These are phyloP conservation scores for Lophotis ruficrista DNA, from an alignment of 2,113 vertebrate genomes.

Conservation along the genomic window DNA sequence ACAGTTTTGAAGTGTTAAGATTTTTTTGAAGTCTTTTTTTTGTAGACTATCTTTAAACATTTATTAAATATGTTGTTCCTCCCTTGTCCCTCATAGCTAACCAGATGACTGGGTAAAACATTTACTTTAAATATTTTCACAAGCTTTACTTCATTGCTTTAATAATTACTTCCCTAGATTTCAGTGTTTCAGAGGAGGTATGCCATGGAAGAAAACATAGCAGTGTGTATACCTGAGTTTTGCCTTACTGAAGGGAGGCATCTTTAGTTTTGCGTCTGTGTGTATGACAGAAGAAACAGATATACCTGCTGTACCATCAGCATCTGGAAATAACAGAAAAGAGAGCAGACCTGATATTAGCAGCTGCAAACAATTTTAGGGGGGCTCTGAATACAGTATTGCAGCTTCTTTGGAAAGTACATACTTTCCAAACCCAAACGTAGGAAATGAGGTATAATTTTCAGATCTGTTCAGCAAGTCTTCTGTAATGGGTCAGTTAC, in stretches of 20 bases:
- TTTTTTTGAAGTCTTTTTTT: not conserved
- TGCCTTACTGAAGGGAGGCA: not conserved
- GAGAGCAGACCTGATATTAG: not conserved
- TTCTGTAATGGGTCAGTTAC: not conserved
- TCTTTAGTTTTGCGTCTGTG: not conserved
- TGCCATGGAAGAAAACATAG: slow-evolving; percentile 36
- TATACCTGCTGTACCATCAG: slow-evolving; percentile 2
- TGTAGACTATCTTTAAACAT: not conserved
- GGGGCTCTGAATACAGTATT: not conserved
- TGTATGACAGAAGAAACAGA: not conserved
- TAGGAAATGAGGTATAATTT: not conserved
- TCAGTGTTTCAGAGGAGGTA: slow-evolving; percentile 40
- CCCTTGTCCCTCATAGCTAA: not conserved
- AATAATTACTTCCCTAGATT: slow-evolving; percentile 54
- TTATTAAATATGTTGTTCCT: not conserved
- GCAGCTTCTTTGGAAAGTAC: not conserved
- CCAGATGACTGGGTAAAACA: slow-evolving; percentile 56
- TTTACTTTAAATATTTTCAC: slow-evolving; percentile 59
- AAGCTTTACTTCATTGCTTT: slow-evolving; percentile 60
- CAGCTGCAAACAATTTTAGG: not conserved
- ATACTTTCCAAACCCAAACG: not conserved
- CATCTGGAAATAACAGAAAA: slow-evolving; percentile 14
- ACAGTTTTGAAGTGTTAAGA: not conserved
- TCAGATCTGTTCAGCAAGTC: not conserved
- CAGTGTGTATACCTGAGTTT: not conserved